phyloP scores from a whole-genome alignment of 2,797 vertebrate genomes.

The Bucorvus abyssinicus region DNA sequence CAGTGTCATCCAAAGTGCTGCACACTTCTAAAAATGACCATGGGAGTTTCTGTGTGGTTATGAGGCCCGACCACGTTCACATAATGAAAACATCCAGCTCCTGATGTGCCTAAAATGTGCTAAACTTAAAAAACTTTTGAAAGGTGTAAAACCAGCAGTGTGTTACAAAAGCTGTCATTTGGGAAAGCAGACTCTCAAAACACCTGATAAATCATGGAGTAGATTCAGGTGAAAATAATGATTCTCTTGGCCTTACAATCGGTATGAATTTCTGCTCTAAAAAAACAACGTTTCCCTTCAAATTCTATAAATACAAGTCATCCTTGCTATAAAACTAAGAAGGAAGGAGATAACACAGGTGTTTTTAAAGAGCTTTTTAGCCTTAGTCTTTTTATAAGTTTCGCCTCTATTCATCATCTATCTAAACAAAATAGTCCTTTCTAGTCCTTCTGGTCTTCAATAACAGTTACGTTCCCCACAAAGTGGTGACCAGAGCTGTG shows the following conservation, averaged over 20 bases:
- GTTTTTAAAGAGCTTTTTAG: background rate
- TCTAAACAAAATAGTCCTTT: background rate
- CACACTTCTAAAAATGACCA: background rate
- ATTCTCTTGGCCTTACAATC: background rate
- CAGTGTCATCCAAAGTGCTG: background rate
- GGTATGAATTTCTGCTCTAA: background rate
- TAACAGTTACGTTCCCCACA: background rate
- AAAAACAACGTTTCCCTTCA: background rate
- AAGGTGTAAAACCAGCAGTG: background rate
- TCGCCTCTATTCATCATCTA: background rate
- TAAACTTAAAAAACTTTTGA: background rate
- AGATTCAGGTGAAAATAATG: background rate
- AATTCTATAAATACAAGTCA: background rate
- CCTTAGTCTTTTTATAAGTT: background rate
- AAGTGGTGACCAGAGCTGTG: background rate
- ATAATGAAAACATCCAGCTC: background rate
- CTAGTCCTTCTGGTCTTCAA: background rate
- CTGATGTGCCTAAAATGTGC: background rate
- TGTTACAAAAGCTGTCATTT: background rate
- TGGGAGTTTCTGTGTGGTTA: background rate
- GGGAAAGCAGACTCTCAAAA: background rate
- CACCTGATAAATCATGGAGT: background rate
- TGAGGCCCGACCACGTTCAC: background rate
- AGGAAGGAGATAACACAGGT: background rate
- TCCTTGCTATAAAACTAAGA: background rate